Evolutionary conservation across 1,140 invertebrate species (phyloP), one percentile per base, ranked within the genome.

Genomic region (Lepidurus packardi): DNA sequence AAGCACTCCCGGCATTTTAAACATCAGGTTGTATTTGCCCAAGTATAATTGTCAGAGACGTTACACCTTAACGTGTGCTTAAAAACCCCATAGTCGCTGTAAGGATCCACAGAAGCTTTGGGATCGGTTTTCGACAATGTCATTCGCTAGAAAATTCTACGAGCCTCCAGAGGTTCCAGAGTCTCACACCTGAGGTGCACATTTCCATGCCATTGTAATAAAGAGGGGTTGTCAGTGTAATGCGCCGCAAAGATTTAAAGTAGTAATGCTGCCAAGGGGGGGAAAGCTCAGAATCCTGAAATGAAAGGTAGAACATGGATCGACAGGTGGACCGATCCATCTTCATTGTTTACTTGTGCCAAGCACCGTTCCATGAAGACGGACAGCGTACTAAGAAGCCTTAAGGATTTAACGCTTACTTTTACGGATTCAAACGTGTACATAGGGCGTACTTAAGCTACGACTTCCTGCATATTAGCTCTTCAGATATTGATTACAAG

Each of bases 291-390:
- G 53, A n/a, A 4, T n/a, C 53, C n/a, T 13, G 53, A n/a, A 65
- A 21, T 34, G 53, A 7, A 65, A 65, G 53, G 53, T 65, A 65
- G 21, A 65, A 65, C 53, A 0, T 65, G 53, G 53, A n/a, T 65
- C 53, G 53, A 65, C 53, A 65, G 53, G 53, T 65, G 53, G 13
- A 65, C 16, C 53, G 53, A 65, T 65, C 53, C 13, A 21, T 65
- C 53, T 65, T 65, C 53, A 65, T 65, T 65, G 53, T 16, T 65
- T 9, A 21, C 53, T 65, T 1, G 53, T 21, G 21, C 16, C 53
- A 65, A 21, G 16, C 13, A n/a, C 53, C 16, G 8, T n/a, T 65
- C 53, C 21, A 65, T 16, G 53, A 21, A 21, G 53, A 65, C 16
- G 0, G 53, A n/a, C 16, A 21, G 21, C 16, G 4, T 65, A 65